Percentiles rank a stretch among this genome's conserved stretches.
Evolutionary conservation across 2,888 invertebrate genomes (phyloP).

Genomic region (Schizotus pectinicornis): DNA sequence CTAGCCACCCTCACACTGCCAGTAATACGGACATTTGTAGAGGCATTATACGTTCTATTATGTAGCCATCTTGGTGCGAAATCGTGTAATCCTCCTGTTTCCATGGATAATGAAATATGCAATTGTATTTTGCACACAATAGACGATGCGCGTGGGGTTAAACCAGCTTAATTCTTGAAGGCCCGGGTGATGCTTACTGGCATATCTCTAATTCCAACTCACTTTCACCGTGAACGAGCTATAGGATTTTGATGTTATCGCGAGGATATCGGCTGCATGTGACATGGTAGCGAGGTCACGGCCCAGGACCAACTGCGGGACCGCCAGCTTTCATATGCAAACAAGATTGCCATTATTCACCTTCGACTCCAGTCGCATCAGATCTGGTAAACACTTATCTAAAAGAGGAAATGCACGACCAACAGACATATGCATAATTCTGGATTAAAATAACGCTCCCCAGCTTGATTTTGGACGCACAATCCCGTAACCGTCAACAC

Average conservation of each 20-base stretch:
- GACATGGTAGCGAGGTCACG: slow-evolving; percentile 43
- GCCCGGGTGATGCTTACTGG: slow-evolving; percentile 27
- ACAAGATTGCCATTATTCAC: slow-evolving; percentile 57
- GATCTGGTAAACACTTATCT: slow-evolving; percentile 44
- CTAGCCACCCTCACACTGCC: slow-evolving; percentile 16
- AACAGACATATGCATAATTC: slow-evolving; percentile 21
- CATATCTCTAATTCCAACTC: slow-evolving; percentile 43
- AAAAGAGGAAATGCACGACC: slow-evolving; percentile 34
- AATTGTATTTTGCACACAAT: slow-evolving; percentile 50
- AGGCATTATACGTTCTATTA: slow-evolving; percentile 49
- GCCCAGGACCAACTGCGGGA: slow-evolving; percentile 34
- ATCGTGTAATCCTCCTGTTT: slow-evolving; percentile 50
- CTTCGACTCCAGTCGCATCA: slow-evolving; percentile 48
- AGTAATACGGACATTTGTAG: slow-evolving; percentile 52
- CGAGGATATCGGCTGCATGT: slow-evolving; percentile 44
- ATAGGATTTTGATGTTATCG: slow-evolving; percentile 44
- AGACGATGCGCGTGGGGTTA: slow-evolving; percentile 38
- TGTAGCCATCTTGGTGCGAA: slow-evolving; percentile 43
- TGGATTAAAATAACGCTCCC: slow-evolving; percentile 17
- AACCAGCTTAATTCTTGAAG: slow-evolving; percentile 22
- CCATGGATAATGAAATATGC: slow-evolving; percentile 50
- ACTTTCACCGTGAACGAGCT: slow-evolving; percentile 38
- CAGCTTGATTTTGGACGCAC: not conserved
- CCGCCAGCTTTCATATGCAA: slow-evolving; percentile 56
- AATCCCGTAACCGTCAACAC: slow-evolving; percentile 3